These are phyloP conservation scores for Isoperla grammatica DNA, from an alignment of 2,888 invertebrate species.

Conservation along the genomic window DNA sequence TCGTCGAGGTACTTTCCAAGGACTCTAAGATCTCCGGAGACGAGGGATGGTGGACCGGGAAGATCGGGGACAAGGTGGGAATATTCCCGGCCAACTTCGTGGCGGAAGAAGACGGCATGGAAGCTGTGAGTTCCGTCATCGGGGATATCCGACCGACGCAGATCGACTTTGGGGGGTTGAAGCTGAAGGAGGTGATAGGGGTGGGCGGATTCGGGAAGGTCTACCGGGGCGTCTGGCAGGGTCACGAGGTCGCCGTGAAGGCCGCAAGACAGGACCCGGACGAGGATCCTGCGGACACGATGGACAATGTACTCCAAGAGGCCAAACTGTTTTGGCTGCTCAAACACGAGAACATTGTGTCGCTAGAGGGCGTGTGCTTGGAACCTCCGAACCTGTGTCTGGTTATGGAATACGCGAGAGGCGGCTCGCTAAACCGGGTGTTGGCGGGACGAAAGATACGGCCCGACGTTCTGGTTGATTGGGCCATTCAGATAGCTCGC, in stretches of 20 bases:
- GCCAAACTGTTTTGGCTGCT: constrained; percentile 94
- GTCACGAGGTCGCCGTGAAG: constrained; percentile 90
- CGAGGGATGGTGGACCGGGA: constrained; percentile 98
- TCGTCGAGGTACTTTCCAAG: constrained; percentile 85
- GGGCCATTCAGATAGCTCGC: constrained; percentile 95
- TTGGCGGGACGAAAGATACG: constrained; percentile 82
- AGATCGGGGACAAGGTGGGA: constrained; percentile 86
- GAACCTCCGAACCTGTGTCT: constrained; percentile 89
- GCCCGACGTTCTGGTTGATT: constrained; percentile 89
- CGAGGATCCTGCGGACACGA: constrained; percentile 77
- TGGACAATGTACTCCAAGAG: constrained; percentile 89
- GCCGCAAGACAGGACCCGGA: constrained; percentile 90
- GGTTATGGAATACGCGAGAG: constrained; percentile 94
- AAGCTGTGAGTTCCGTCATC: constrained; percentile 57
- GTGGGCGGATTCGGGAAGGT: constrained; percentile 97
- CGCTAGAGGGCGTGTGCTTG: constrained; percentile 86
- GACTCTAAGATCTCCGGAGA: constrained; percentile 94
- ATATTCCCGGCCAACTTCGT: constrained; percentile 96
- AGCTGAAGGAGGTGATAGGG: constrained; percentile 89
- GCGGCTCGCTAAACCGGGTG: constrained; percentile 87
- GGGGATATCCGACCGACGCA: constrained; percentile 76
- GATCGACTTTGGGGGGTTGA: constrained; percentile 79
- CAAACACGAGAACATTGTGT: constrained; percentile 93
- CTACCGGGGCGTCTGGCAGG: constrained; percentile 72
- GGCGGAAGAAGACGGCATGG: constrained; percentile 67